Percentiles rank a stretch among this genome's conserved stretches.
Evolutionary conservation across 1,140 invertebrate species (phyloP).

Genomic region (Bursaphelenchus mucronatus): DNA sequence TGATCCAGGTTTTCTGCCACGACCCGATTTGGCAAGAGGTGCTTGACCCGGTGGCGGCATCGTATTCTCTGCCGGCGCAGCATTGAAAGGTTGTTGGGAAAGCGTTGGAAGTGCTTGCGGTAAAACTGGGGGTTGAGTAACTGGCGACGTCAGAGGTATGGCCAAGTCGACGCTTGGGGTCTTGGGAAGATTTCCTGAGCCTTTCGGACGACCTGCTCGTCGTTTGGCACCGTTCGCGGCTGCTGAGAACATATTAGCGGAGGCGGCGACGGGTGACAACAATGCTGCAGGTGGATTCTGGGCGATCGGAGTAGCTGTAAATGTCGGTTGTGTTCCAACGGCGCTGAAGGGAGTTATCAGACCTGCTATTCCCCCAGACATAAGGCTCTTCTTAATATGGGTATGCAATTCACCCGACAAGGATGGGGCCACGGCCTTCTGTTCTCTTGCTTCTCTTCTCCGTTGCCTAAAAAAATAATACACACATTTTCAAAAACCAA

Average conservation of each 20-base stretch:
- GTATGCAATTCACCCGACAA: conserved; percentile 35
- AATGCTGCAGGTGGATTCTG: not conserved
- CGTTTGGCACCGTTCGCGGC: not conserved
- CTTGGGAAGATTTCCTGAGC: not conserved
- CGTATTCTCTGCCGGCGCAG: too few relatives aligned
- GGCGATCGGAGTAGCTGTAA: not conserved
- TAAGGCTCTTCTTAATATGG: conserved; percentile 23
- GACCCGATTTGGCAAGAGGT: conserved; percentile 31
- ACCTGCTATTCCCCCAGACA: not conserved
- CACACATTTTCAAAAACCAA: conserved; percentile 22
- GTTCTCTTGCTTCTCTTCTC: conserved; percentile 33
- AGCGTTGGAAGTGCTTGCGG: too few relatives aligned
- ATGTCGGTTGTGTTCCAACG: not conserved
- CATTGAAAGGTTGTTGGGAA: too few relatives aligned
- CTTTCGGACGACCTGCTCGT: conserved; percentile 4
- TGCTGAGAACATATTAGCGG: conserved; percentile 6
- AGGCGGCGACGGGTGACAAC: conserved; percentile 1
- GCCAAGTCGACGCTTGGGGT: not conserved
- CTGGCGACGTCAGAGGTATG: not conserved
- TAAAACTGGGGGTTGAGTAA: not conserved
- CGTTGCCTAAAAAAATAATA: conserved; percentile 35
- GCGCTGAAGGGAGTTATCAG: conserved; percentile 13
- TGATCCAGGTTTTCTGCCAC: conserved; percentile 55
- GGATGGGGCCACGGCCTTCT: conserved; percentile 16
- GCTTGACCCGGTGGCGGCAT: not conserved